Base-by-base conservation (phyloP, 2,888 invertebrate species). In the Chromoteleia sp. region DNA sequence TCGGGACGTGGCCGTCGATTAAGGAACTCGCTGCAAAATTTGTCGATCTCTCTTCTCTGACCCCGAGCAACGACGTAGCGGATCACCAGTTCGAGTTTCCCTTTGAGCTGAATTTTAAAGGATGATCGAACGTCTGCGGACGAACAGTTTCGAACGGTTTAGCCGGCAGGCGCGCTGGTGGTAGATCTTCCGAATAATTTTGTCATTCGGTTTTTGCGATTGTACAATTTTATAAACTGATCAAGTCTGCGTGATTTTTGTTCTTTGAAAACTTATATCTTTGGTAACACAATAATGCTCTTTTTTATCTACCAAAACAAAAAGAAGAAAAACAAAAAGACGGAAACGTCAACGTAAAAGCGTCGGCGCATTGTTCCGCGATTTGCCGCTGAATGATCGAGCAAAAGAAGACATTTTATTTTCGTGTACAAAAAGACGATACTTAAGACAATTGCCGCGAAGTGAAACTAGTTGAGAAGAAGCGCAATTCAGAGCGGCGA, bases 371-470 rank as follows among this genome's bases (percentile, higher is more conserved):
- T 58, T 65, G 65, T 65, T 29, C 17, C 5, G 10, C 29, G 7
- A 29, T 43, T 17, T 14, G 19, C 8, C 4, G 25, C 36, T 36
- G 65, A 65, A 50, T 65, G 65, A 65, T 65, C 39, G 50, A 50
- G 65, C 36, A 15, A 45, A 45, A 50, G 50, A 36, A 33, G n/a
- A 21, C 21, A 19, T 65, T 65, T 65, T 50, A 52, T 52, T 65
- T 65, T 65, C 8, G 36, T 65, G 50, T 25, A 36, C 21, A 39
- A 65, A 65, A 65, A 65, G 50, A 33, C 65, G 39, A 65, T 65
- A 50, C 65, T 50, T 48, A 45, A 63, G 63, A 63, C 48, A 63
- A 63, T 36, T 48, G 48, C 48, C 36, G 8, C 63, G 29, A 48
- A 48, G 19, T 33, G 33, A 48, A 48, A 19, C 63, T 21, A 36